Evolutionary conservation across 2,113 vertebrate species (phyloP), one percentile per base, ranked within the genome.

Genomic region (Isurus oxyrinchus): DNA sequence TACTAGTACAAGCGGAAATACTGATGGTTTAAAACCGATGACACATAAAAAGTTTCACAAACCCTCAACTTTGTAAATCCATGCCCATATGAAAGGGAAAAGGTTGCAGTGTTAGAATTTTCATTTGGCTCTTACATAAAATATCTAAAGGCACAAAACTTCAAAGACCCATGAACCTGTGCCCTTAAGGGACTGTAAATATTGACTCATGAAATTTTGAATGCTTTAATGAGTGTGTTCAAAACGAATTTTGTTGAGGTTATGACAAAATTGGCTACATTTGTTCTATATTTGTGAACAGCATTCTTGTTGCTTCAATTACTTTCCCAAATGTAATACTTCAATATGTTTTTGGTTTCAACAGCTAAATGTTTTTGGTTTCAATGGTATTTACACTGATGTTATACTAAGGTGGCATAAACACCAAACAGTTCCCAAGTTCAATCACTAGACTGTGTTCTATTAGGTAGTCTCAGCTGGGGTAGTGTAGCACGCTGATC

Each of bases 1-100:
- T 97, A 96, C 96, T 72, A 96, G 97, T 97, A 97, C 97, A 97
- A 98, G 97, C 97, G 97, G 97, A 98, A 98, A 98, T 96, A 97
- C 97, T 97, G 97, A 97, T 97, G 97, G 97, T 97, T 96, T 98
- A 97, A 96, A 97, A 97, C 97, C 97, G 96, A 97, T 97, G 97
- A 97, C 97, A 96, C 97, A 97, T 96, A 97, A 98, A 97, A 96
- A 97, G 97, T 97, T 96, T 97, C 96, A 97, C 97, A 97, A 97
- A 97, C 96, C 96, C 96, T 97, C 97, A 94, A 95, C 96, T 96
- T 97, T 97, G 91, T 96, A 97, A 86, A 40, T 93, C 96, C 96
- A 97, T 96, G 96, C 97, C 19, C 57, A 96, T 21, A 97, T 96
- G 97, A 97, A 97, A 94, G 90, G 97, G 96, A 97, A 96, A 96